phyloP scores from a whole-genome alignment of 2,888 invertebrate species.

The Ennomos fuscantarius region DNA sequence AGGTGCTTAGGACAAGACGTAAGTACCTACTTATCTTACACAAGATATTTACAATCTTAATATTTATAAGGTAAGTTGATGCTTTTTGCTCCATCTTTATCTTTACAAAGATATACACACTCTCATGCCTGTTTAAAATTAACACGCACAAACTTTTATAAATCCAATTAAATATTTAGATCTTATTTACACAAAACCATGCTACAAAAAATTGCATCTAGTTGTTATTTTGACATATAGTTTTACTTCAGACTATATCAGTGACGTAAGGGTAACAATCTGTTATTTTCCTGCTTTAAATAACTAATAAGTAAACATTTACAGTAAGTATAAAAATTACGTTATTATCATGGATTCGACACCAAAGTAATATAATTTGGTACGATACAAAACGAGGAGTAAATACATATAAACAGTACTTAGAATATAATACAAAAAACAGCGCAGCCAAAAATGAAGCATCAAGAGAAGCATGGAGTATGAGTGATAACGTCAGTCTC shows the following conservation, averaged over 20 bases:
- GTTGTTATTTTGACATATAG: conserved; percentile 1
- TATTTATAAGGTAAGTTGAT: neutral
- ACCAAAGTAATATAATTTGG: conserved; percentile 68
- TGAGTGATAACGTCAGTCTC: conserved; percentile 54
- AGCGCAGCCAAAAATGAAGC: conserved; percentile 66
- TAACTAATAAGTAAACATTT: conserved; percentile 1
- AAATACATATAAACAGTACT: conserved; percentile 34
- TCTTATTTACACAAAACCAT: conserved; percentile 25
- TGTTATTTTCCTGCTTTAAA: conserved; percentile 8
- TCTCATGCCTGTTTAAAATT: conserved; percentile 19
- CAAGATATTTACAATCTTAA: conserved; percentile 18
- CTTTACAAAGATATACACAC: conserved; percentile 4
- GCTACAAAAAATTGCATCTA: conserved; percentile 5
- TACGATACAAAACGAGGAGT: conserved; percentile 45
- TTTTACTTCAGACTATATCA: conserved; percentile 5
- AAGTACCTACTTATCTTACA: neutral
- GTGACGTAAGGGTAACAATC: conserved; percentile 4
- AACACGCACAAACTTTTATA: neutral
- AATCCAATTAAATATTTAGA: neutral
- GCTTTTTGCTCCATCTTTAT: neutral
- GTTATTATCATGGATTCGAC: conserved; percentile 24
- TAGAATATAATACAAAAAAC: conserved; percentile 59
- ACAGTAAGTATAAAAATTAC: neutral
- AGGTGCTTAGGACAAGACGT: no score
- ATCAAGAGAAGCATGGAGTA: conserved; percentile 61